phyloP scores from a whole-genome alignment of 2,888 invertebrate species.

The Brachyopa scutellaris region DNA sequence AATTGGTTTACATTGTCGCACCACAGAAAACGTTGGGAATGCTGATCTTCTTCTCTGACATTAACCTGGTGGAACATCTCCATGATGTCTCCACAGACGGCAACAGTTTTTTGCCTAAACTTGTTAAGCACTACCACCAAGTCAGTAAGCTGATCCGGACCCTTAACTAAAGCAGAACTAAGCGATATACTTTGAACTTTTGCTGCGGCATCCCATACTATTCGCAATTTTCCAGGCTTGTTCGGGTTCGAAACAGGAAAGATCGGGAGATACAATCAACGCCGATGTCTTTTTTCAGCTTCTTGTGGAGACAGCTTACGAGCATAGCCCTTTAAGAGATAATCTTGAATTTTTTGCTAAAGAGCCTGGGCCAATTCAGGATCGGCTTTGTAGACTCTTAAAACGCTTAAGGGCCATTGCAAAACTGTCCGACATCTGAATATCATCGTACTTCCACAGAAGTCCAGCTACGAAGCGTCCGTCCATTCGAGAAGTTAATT shows the following conservation, averaged over 20 bases:
- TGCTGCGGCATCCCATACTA: too few relatives aligned
- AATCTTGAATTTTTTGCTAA: constrained; percentile 9
- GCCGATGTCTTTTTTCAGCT: too few relatives aligned
- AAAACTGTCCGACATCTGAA: neutral
- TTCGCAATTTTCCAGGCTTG: constrained; percentile 1
- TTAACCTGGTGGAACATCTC: constrained; percentile 26
- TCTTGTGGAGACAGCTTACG: constrained; percentile 9
- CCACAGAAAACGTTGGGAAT: too few relatives aligned
- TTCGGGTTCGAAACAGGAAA: constrained; percentile 10
- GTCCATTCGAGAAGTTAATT: too few relatives aligned
- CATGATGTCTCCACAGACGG: constrained; percentile 21
- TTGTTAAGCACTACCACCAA: neutral
- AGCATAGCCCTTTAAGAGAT: constrained; percentile 6
- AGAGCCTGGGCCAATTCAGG: constrained; percentile 11
- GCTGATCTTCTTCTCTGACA: constrained; percentile 21
- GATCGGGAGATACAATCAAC: too few relatives aligned
- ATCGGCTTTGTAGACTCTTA: neutral
- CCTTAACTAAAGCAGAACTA: too few relatives aligned
- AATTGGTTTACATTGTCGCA: neutral
- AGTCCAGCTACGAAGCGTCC: too few relatives aligned
- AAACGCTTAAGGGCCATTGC: neutral
- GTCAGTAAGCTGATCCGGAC: too few relatives aligned
- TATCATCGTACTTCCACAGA: neutral
- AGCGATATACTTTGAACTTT: neutral
- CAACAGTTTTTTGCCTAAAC: constrained; percentile 9